Conservation (phyloP, 64 coral and sea anemone species). For the Porites australiensis region DNA sequence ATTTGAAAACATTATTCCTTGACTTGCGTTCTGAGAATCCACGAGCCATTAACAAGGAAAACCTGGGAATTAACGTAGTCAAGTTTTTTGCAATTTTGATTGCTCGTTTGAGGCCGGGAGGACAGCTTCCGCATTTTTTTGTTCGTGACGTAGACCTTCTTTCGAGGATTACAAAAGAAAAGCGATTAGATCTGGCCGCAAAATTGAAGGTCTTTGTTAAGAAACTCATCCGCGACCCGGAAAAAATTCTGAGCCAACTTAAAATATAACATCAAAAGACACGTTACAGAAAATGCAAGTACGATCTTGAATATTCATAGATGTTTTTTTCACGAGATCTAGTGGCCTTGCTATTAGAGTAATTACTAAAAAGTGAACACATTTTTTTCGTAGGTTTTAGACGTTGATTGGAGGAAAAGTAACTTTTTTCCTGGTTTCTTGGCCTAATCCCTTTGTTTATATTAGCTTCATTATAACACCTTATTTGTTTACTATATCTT, state of each 20-base stretch:
- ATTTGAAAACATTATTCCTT: conserved; percentile 67
- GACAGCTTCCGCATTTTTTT: conserved; percentile 40
- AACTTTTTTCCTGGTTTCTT: no score
- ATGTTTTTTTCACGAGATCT: no score
- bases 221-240: not conserved
- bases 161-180: not conserved
- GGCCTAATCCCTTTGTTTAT: no score
- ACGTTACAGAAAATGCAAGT: no score
- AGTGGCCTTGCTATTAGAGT: no score
- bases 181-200: not conserved
- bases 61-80: conserved; percentile 28
- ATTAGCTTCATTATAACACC: no score
- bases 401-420: no score
- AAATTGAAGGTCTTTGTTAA: not conserved
- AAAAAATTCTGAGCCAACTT: not conserved
- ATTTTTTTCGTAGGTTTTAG: no score
- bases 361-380: no score
- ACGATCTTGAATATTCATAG: no score
- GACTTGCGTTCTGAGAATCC: not conserved
- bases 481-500: no score
- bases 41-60: not conserved
- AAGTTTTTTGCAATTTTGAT: conserved; percentile 56
- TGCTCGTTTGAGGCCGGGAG: not conserved
- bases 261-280: no score
- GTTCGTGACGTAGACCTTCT: conserved; percentile 27